phyloP scores from a whole-genome alignment of 2,888 invertebrate species.

The Merodon equestris region DNA sequence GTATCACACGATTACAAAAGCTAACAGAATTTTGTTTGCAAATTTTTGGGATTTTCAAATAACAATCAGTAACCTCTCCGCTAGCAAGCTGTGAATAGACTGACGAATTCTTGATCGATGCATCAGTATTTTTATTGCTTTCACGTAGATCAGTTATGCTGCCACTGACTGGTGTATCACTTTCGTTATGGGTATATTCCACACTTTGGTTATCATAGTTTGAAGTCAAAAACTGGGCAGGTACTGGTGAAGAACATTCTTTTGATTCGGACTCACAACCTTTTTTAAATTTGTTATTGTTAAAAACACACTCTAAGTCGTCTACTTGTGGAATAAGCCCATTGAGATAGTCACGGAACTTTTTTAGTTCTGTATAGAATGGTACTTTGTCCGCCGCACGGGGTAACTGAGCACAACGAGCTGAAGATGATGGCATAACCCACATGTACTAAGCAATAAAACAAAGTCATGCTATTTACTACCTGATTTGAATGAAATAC shows the following conservation, averaged over 20 bases:
- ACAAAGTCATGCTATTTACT: background rate
- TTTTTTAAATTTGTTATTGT: slow-evolving; percentile 84
- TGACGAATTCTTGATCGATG: slow-evolving; percentile 37
- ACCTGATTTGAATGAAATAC: too few species aligned
- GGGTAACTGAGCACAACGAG: slow-evolving; percentile 97
- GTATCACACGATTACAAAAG: slow-evolving; percentile 40
- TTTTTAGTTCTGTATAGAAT: slow-evolving; percentile 96
- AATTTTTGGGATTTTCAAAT: slow-evolving; percentile 29
- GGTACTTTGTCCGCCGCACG: slow-evolving; percentile 98
- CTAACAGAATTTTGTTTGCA: slow-evolving; percentile 33
- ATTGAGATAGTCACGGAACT: slow-evolving; percentile 95
- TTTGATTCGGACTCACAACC: slow-evolving; percentile 81
- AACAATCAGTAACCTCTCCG: slow-evolving; percentile 35
- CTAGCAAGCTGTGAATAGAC: slow-evolving; percentile 23
- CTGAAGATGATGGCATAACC: slow-evolving; percentile 99
- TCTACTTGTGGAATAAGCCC: slow-evolving; percentile 91
- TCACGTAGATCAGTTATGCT: slow-evolving; percentile 31
- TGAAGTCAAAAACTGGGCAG: slow-evolving; percentile 27
- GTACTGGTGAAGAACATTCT: slow-evolving; percentile 25
- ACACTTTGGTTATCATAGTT: slow-evolving; percentile 40
- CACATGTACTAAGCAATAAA: slow-evolving; percentile 89
- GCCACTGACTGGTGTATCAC: slow-evolving; percentile 44
- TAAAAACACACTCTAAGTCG: slow-evolving; percentile 92
- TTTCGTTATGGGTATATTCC: slow-evolving; percentile 41
- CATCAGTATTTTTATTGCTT: slow-evolving; percentile 35